phyloP scores from a whole-genome alignment of 2,797 vertebrate genomes.

The Gorsachius magnificus region DNA sequence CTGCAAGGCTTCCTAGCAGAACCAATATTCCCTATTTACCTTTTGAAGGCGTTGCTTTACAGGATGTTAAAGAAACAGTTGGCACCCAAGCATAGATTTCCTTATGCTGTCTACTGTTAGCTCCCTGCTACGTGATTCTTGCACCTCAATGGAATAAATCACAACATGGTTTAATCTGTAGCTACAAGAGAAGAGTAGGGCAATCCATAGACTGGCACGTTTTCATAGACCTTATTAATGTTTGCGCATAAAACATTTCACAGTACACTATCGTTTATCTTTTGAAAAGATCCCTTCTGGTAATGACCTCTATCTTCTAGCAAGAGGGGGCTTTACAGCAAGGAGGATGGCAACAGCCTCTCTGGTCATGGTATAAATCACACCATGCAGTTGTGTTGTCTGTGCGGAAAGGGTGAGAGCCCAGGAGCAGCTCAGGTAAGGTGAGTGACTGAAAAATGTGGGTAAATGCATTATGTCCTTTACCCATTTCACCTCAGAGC shows the following conservation, averaged over 20 bases:
- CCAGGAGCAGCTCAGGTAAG: not conserved
- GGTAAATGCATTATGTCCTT: not conserved
- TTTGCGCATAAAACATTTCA: not conserved
- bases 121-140: not conserved
- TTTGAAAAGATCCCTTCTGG: not conserved
- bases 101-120: not conserved
- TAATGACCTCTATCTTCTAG: not conserved
- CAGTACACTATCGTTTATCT: not conserved
- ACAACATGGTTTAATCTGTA: not conserved
- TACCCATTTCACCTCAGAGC: not conserved
- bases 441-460: rapidly evolving
- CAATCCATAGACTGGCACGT: not conserved
- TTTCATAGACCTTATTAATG: not conserved
- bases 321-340: not conserved
- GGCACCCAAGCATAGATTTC: not conserved
- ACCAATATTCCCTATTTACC: not conserved
- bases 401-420: not conserved
- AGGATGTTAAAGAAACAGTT: not conserved
- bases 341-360: not conserved
- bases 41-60: not conserved
- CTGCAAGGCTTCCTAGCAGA: not conserved
- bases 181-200: not conserved
- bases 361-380: not conserved
- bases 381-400: rapidly evolving
- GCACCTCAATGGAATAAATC: not conserved